These are phyloP conservation scores for Psophia crepitans DNA, from an alignment of 2,113 vertebrate species.

Conservation along the genomic window DNA sequence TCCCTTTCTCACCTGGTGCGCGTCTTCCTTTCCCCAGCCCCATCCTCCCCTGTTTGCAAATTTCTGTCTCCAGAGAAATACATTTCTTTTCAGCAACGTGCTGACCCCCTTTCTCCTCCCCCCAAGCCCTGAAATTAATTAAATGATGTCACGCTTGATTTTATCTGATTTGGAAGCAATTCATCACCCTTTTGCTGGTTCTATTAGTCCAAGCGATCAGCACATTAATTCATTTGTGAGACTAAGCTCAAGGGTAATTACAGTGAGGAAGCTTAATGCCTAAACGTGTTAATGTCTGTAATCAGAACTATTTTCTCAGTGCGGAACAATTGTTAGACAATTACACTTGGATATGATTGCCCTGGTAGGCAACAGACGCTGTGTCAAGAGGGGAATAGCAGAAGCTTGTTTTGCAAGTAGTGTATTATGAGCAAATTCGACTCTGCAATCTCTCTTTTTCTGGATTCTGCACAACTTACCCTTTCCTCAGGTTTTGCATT, in stretches of 20 bases:
- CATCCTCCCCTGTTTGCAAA: neutral
- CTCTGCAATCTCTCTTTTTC: neutral
- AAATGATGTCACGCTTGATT: constrained; percentile 87
- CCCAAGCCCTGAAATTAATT: constrained; percentile 83
- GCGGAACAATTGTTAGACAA: constrained; percentile 78
- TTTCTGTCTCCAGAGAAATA: neutral
- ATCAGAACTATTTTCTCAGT: constrained; percentile 78
- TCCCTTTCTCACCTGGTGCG: neutral
- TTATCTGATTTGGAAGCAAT: constrained; percentile 89
- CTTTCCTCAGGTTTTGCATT: neutral
- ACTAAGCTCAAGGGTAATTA: constrained; percentile 83
- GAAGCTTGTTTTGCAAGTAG: constrained; percentile 56
- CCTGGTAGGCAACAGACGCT: constrained; percentile 61
- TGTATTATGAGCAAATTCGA: constrained; percentile 49
- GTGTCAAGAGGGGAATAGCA: constrained; percentile 66
- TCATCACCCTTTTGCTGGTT: constrained; percentile 80
- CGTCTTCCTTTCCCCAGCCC: neutral
- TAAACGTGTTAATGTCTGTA: constrained; percentile 79
- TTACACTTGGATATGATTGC: constrained; percentile 74
- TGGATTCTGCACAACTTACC: neutral
- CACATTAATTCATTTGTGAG: constrained; percentile 83
- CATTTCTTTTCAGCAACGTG: constrained; percentile 8
- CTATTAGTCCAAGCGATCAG: constrained; percentile 76
- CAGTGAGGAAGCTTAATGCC: constrained; percentile 74
- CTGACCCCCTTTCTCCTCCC: constrained; percentile 1